phyloP scores from a whole-genome alignment of 2,797 vertebrate genomes.

The Melanotaenia parkinsoni region DNA sequence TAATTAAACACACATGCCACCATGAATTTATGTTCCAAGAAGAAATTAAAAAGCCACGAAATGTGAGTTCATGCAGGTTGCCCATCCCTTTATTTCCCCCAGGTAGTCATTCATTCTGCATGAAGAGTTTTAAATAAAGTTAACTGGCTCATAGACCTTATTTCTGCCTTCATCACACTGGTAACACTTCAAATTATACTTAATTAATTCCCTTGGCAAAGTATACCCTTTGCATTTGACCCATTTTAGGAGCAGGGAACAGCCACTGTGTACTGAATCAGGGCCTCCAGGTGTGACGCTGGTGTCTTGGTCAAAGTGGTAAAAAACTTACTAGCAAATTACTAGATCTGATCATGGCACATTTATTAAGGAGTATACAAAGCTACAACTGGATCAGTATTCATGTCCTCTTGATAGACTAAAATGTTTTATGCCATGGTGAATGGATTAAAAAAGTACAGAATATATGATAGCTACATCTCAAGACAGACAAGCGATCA shows the following conservation, averaged over 20 bases:
- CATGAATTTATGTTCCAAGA: constrained; percentile 16
- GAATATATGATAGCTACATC: constrained; percentile 12
- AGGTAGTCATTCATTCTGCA: constrained; percentile 12
- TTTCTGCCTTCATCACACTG: constrained; percentile 13
- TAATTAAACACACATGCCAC: constrained; percentile 7
- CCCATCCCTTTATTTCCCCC: not conserved
- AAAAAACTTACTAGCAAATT: not conserved
- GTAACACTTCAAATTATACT: constrained; percentile 20
- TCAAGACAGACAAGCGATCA: constrained; percentile 41
- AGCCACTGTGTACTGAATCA: not conserved
- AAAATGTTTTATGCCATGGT: constrained; percentile 11
- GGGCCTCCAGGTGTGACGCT: constrained; percentile 11
- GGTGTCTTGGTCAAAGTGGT: constrained; percentile 2
- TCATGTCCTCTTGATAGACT: not conserved
- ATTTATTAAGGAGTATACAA: not conserved
- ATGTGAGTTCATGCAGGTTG: constrained; percentile 10
- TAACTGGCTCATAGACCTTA: constrained; percentile 20
- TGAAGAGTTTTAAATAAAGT: constrained; percentile 33
- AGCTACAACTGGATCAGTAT: not conserved
- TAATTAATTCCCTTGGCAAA: constrained; percentile 57
- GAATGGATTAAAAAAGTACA: constrained; percentile 19
- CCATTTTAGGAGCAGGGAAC: constrained; percentile 9
- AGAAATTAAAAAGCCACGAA: constrained; percentile 18
- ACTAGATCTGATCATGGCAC: no score
- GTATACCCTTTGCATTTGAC: constrained; percentile 36